phyloP scores from a whole-genome alignment of 2,797 vertebrate genomes.

The Argyrosomus regius region DNA sequence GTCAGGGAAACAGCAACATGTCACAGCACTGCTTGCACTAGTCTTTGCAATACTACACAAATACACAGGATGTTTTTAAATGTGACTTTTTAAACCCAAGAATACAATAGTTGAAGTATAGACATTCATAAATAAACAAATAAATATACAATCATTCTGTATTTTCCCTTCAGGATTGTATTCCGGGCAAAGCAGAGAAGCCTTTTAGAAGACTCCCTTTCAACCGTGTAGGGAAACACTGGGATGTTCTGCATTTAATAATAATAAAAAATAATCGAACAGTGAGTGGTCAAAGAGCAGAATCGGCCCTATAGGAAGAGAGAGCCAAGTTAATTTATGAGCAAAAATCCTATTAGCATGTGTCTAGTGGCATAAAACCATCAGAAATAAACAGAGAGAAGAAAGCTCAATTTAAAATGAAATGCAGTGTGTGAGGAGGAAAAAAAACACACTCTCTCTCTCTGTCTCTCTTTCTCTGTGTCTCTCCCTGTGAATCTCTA shows the following conservation, averaged over 20 bases:
- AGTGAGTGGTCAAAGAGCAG: slow-evolving; percentile 79
- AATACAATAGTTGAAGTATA: slow-evolving; percentile 19
- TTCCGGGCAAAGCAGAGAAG: slow-evolving; percentile 25
- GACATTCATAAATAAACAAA: slow-evolving; percentile 35
- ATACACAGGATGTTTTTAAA: slow-evolving; percentile 29
- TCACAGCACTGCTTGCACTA: not conserved
- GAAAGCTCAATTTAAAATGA: slow-evolving; percentile 75
- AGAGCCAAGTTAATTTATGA: slow-evolving; percentile 79
- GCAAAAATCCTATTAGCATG: slow-evolving; percentile 83
- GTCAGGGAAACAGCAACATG: slow-evolving; percentile 46
- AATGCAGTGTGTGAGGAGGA: slow-evolving; percentile 49
- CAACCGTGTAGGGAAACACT: slow-evolving; percentile 33
- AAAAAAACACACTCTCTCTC: slow-evolving; percentile 29
- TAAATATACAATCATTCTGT: slow-evolving; percentile 3
- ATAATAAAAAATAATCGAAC: slow-evolving; percentile 70
- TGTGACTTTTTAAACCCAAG: slow-evolving; percentile 29
- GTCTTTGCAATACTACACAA: slow-evolving; percentile 31
- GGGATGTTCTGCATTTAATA: slow-evolving; percentile 62
- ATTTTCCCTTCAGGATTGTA: slow-evolving; percentile 32
- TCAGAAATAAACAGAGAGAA: slow-evolving; percentile 81
- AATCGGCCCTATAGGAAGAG: slow-evolving; percentile 70
- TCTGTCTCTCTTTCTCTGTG: slow-evolving; percentile 17
- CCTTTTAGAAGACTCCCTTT: slow-evolving; percentile 48
- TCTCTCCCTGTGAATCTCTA: slow-evolving; percentile 52
- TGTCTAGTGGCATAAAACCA: slow-evolving; percentile 83